phyloP scores from a whole-genome alignment of 2,113 vertebrate species.

The Lamprotornis superbus region DNA sequence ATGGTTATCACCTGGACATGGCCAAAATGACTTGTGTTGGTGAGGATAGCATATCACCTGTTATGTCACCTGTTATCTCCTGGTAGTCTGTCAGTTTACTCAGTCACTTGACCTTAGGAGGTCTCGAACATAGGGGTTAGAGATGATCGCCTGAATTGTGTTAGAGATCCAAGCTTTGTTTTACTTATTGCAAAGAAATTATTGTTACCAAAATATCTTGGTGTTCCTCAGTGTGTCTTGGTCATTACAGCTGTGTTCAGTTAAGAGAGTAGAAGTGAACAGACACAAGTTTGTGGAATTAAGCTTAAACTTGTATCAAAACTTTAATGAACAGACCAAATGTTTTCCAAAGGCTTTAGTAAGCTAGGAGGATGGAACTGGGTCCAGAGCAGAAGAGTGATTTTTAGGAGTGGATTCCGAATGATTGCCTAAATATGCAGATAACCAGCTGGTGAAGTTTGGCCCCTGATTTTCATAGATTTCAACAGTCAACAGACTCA shows the following conservation, averaged over 20 bases:
- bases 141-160: not conserved
- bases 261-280: not conserved
- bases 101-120: not conserved
- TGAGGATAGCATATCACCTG: conserved; percentile 58
- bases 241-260: not conserved
- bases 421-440: not conserved
- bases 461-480: not conserved
- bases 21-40: conserved; percentile 94
- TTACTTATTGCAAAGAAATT: not conserved
- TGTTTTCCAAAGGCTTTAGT: not conserved
- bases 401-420: not conserved
- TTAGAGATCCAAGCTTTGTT: not conserved
- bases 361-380: not conserved
- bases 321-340: not conserved
- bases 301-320: not conserved
- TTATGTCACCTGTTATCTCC: not conserved
- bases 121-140: not conserved
- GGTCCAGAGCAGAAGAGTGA: not conserved
- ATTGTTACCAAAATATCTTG: not conserved
- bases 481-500: not conserved
- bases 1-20: conserved; percentile 92
- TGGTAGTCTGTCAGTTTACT: not conserved
- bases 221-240: not conserved
- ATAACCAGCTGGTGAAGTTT: not conserved
- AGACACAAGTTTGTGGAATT: not conserved